Evolutionary conservation across 92 coral and sea anemone species (phyloP).

Genomic region (Zoanthus sansibaricus): DNA sequence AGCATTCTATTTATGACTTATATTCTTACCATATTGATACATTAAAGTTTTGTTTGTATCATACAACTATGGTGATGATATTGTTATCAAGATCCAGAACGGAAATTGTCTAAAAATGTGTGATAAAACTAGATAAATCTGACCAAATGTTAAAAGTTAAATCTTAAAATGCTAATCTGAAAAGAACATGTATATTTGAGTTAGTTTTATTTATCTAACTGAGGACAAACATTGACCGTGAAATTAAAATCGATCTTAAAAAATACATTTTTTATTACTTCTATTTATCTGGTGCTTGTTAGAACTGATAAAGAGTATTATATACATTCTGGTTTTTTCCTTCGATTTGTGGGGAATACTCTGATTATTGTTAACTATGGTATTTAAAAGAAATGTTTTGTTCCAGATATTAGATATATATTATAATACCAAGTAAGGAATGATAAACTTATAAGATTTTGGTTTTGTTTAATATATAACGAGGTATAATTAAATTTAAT

Average conservation of each 20-base stretch:
- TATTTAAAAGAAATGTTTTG: neutral
- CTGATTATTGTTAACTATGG: neutral
- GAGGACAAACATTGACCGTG: neutral
- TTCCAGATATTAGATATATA: neutral
- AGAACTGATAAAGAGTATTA: neutral
- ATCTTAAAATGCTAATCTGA: too few relatives aligned
- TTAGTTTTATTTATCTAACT: too few relatives aligned
- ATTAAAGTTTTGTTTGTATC: too few relatives aligned
- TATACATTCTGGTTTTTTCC: neutral
- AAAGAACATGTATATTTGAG: too few relatives aligned
- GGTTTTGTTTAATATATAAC: neutral
- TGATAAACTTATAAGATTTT: neutral
- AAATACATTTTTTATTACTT: too few relatives aligned
- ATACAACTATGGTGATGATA: too few relatives aligned
- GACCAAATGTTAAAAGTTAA: too few relatives aligned
- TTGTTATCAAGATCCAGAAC: too few relatives aligned
- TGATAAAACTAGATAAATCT: too few relatives aligned
- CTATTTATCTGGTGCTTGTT: neutral
- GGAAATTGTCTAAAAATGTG: too few relatives aligned
- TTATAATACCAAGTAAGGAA: neutral
- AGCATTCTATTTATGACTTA: too few relatives aligned
- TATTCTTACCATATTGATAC: too few relatives aligned
- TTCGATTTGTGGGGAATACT: neutral
- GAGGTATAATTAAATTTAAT: neutral
- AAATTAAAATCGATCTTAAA: neutral